Evolutionary conservation across 2,888 invertebrate genomes (phyloP).

Genomic region (Caenorhabditis macrosperma): DNA sequence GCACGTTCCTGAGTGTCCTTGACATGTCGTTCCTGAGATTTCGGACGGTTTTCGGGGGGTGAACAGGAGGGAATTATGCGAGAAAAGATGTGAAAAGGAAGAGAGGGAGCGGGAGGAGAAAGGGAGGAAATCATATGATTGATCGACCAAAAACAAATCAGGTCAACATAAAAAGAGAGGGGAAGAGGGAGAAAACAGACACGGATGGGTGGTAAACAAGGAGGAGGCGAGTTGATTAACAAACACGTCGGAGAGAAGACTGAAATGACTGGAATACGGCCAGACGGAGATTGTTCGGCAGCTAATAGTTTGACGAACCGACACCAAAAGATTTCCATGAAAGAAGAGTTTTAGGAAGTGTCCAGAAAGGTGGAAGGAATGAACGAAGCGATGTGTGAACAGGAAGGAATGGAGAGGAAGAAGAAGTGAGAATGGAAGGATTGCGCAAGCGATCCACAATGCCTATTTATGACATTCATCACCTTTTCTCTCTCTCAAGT

Average conservation of each 20-base stretch:
- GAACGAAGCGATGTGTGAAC: background rate
- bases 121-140: constrained; percentile 21
- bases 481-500: constrained; percentile 31
- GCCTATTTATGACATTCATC: constrained; percentile 37
- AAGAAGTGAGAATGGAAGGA: constrained; percentile 56
- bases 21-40: constrained; percentile 27
- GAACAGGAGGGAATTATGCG: constrained; percentile 38
- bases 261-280: background rate
- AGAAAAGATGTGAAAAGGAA: background rate
- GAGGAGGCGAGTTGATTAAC: background rate
- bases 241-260: too few relatives aligned
- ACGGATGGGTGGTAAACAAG: constrained; percentile 2
- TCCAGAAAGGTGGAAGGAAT: too few relatives aligned
- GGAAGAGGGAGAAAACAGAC: constrained; percentile 7
- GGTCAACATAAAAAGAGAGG: constrained; percentile 10
- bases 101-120: constrained; percentile 6
- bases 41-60: constrained; percentile 60
- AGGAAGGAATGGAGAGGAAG: constrained; percentile 35
- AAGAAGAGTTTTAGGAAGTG: background rate
- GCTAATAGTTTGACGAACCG: too few relatives aligned
- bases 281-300: too few relatives aligned
- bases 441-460: constrained; percentile 52
- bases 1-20: background rate
- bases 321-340: too few relatives aligned
- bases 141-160: constrained; percentile 39